Base-by-base conservation (phyloP, 1,140 invertebrate species). In the Polypedilum pembai region DNA sequence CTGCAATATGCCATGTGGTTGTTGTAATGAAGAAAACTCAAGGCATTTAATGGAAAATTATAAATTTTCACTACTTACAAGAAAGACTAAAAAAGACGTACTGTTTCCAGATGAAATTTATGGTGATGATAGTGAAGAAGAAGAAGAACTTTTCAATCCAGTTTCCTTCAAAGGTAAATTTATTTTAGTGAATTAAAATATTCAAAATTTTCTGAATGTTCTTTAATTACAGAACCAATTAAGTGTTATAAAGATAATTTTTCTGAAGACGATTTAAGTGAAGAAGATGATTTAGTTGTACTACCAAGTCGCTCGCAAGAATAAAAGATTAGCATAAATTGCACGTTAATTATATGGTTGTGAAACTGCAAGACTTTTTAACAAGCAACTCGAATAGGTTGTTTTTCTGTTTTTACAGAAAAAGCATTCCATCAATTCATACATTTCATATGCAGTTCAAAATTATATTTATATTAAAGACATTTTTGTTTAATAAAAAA, bases 71-170 rank as follows among this genome's bases (percentile, higher is more conserved):
- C 17, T 69, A 8, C 17, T 69, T 7, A 69, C 17, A 21, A 20
- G 20, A 69, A 69, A 69, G 65, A 21, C 8, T 10, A 15, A 66
- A 18, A 69, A 21, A 8, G 8, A 18, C 8, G 20, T 18, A 18
- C 17, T 69, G 20, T 69, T 69, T 69, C n/a, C 4, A 18, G 65
- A 69, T 18, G 65, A 69, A 18, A n/a, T 56, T 56, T 69, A 69
- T 69, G 65, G 65, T 69, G 65, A 18, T 20, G 65, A 18, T 18
- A 20, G 17, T 20, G 65, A 69, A 8, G 65, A 69, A 18, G 65
- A 69, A 69, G 65, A 69, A 69, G 65, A 69, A 18, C 65, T 69
- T 20, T 69, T 69, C 10, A 69, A 21, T 69, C 65, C 65, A 69
- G 18, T 69, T 5, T 18, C 15, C 4, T 10, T 18, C 3, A 69